These are phyloP conservation scores for Tanaodytes sp. DNA, from an alignment of 2,888 invertebrate genomes.

Conservation along the genomic window DNA sequence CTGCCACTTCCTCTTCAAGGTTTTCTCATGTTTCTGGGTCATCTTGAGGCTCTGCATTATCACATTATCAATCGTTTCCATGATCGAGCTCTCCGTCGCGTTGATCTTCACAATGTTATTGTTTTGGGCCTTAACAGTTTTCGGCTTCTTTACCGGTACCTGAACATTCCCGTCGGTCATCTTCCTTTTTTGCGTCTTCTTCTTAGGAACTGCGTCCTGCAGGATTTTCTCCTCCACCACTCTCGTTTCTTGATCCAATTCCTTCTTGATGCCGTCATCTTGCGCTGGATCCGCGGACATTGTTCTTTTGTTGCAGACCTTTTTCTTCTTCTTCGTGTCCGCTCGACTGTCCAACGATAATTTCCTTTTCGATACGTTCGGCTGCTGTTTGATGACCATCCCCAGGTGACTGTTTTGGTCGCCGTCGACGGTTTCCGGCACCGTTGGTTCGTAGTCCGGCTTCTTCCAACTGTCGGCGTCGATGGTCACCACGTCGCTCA, in stretches of 20 bases:
- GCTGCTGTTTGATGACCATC: constrained; percentile 26
- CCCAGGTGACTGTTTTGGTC: constrained; percentile 14
- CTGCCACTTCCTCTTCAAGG: constrained; percentile 44
- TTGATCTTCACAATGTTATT: constrained; percentile 55
- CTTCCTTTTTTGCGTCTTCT: constrained; percentile 40
- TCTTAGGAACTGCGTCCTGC: constrained; percentile 24
- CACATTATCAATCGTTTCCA: constrained; percentile 70
- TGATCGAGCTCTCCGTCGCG: constrained; percentile 67
- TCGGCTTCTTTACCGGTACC: constrained; percentile 62
- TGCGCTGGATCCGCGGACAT: constrained; percentile 9
- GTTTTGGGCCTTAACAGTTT: constrained; percentile 64
- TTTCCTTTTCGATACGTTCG: constrained; percentile 71
- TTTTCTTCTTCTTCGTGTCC: constrained; percentile 52
- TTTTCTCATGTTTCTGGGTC: constrained; percentile 63
- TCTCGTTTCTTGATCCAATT: constrained; percentile 52
- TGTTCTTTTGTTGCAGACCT: constrained; percentile 26
- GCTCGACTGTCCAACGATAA: constrained; percentile 72
- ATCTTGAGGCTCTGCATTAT: constrained; percentile 68
- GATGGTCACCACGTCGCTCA: constrained; percentile 75
- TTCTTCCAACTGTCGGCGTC: constrained; percentile 73
- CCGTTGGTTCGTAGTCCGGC: constrained; percentile 70
- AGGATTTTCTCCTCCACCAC: constrained; percentile 15
- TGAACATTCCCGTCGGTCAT: constrained; percentile 50
- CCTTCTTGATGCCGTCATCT: constrained; percentile 57
- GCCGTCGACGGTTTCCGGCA: constrained; percentile 61